Evolutionary conservation across 2,113 vertebrate genomes (phyloP).

Genomic region (Sakesphorus luctuosus): DNA sequence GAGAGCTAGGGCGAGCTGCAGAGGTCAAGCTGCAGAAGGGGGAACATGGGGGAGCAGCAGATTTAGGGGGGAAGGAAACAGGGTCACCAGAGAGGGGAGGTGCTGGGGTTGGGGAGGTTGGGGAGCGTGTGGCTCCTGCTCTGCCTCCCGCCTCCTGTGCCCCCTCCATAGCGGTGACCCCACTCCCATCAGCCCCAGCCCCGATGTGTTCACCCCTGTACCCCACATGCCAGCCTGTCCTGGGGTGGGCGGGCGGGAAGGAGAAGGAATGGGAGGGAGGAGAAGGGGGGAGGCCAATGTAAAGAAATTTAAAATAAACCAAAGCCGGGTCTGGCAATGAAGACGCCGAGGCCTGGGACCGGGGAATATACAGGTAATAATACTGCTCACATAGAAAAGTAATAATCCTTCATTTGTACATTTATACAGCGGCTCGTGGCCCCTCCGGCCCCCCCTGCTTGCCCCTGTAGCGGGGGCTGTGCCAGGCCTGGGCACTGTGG

Average conservation of each 20-base stretch:
- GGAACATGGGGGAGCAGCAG: too few species aligned
- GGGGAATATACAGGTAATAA: constrained; percentile 86
- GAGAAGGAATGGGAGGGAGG: neutral
- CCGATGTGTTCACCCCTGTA: too few species aligned
- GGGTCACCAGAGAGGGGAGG: too few species aligned
- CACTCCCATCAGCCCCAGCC: neutral
- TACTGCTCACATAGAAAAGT: constrained; percentile 99
- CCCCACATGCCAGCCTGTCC: neutral
- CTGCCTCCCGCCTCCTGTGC: too few species aligned
- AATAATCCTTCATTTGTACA: constrained; percentile 98
- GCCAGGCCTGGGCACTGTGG: neutral
- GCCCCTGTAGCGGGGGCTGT: constrained; percentile 28
- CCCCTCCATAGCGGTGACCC: too few species aligned
- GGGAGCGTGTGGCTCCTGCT: too few species aligned
- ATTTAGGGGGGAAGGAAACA: too few species aligned
- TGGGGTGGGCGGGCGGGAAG: neutral
- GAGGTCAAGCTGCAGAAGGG: too few species aligned
- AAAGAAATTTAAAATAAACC: constrained; percentile 17
- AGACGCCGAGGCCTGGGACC: constrained; percentile 1
- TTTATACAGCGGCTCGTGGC: constrained; percentile 89
- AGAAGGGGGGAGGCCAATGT: constrained; percentile 38
- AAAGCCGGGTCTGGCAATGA: neutral
- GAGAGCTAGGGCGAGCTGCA: too few species aligned
- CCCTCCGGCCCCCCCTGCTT: neutral
- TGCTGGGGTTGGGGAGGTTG: too few species aligned